phyloP scores from a whole-genome alignment of 2,797 vertebrate genomes.

The Argentina silus region DNA sequence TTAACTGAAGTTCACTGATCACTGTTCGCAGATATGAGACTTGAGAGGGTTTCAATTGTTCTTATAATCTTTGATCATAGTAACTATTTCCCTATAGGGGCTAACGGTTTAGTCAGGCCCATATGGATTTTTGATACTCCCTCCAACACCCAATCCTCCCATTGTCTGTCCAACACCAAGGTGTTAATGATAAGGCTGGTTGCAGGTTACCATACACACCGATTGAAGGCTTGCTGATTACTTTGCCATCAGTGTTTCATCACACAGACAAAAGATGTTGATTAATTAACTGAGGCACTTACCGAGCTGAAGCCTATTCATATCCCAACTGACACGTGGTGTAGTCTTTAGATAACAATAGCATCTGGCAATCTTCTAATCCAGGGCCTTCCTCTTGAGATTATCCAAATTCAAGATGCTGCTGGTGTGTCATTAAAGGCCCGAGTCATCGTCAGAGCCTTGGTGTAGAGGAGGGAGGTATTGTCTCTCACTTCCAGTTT shows the following conservation, averaged over 20 bases:
- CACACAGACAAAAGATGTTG: slow-evolving; percentile 36
- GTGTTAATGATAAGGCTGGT: slow-evolving; percentile 34
- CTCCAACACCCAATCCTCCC: slow-evolving; percentile 30
- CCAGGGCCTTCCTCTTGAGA: slow-evolving; percentile 64
- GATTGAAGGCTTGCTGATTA: slow-evolving; percentile 41
- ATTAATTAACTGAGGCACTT: slow-evolving; percentile 43
- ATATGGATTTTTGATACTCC: slow-evolving; percentile 24
- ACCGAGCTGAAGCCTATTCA: slow-evolving; percentile 52
- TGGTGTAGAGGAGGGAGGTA: slow-evolving; percentile 67
- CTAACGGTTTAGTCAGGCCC: slow-evolving; percentile 2
- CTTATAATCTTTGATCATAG: neutral
- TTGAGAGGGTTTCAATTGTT: neutral
- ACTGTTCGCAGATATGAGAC: neutral
- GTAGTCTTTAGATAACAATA: slow-evolving; percentile 66
- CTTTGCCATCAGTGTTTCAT: slow-evolving; percentile 46
- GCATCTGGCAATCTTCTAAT: slow-evolving; percentile 76
- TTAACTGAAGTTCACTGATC: neutral
- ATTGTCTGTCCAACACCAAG: slow-evolving; percentile 25
- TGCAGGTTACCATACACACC: slow-evolving; percentile 40
- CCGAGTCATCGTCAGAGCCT: slow-evolving; percentile 52
- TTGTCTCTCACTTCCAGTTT: slow-evolving; percentile 84
- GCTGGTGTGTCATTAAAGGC: slow-evolving; percentile 56
- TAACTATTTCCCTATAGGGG: neutral
- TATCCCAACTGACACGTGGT: slow-evolving; percentile 47
- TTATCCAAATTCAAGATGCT: slow-evolving; percentile 63